A percentile compares a stretch with the other conserved stretches of the same genome.
Conservation (phyloP, 1,140 invertebrate species). For the Drosophila bocqueti region DNA sequence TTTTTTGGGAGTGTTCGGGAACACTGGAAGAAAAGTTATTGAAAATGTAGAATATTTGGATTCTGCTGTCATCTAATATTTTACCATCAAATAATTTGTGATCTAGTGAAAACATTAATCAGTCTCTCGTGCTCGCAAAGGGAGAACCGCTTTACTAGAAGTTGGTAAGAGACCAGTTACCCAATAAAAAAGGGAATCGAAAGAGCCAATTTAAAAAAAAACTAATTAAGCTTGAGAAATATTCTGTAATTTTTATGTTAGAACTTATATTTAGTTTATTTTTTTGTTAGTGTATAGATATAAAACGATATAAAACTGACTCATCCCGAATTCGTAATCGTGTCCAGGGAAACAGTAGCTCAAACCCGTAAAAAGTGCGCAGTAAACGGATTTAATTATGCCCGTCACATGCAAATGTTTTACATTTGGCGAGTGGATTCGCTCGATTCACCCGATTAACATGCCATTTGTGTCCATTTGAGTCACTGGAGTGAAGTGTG, state of each 20-base stretch:
- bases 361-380: conserved; percentile 55
- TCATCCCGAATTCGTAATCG: conserved; percentile 30
- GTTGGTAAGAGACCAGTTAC: background rate
- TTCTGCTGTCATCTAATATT: too few species aligned
- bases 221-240: background rate
- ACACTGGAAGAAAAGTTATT: background rate
- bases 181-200: background rate
- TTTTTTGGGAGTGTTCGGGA: conserved; percentile 4
- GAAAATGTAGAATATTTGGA: background rate
- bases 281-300: conserved; percentile 10
- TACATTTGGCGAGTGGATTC: conserved; percentile 63
- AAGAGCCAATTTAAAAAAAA: too few species aligned
- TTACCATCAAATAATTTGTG: too few species aligned
- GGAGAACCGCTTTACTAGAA: background rate
- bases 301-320: conserved; percentile 23
- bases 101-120: background rate
- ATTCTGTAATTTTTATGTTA: background rate
- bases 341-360: conserved; percentile 53
- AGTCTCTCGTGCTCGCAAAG: background rate
- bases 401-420: conserved; percentile 71
- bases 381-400: conserved; percentile 67
- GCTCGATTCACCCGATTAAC: conserved; percentile 51
- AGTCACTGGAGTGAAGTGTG: conserved; percentile 14
- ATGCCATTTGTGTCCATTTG: conserved; percentile 60
- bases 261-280: too few species aligned